Base-by-base conservation (phyloP, 2,113 vertebrate genomes). In the Balaeniceps rex region DNA sequence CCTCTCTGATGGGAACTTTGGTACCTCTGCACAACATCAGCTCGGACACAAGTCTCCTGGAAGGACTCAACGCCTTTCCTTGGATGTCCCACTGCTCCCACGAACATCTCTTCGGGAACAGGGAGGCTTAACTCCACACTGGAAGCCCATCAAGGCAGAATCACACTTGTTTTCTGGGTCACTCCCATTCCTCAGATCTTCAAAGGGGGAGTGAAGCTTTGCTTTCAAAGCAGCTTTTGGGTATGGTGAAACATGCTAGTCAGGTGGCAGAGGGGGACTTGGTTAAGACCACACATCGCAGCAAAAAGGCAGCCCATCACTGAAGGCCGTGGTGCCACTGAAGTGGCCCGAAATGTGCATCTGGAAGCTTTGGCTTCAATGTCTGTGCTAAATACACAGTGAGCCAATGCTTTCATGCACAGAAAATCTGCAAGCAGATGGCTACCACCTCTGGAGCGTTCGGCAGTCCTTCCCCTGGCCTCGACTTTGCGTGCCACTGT, bases 261-360 rank as follows among this genome's bases (percentile, higher is more conserved):
- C 26, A 54, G 54, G 68, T 57, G 46, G 28, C 40, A 66, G 49
- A 63, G 19, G 3, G 19, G 10, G 4, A 3, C 23, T 77, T 54
- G 19, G 22, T 44, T 72, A 28, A 66, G 49, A 63, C 49, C 55
- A 71, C 61, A 52, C 31, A 54, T 25, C 42, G 55, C 44, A 83
- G 21, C 31, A 75, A n/a, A 78, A 70, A 60, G 19, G 19, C 72
- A 87, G 64, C 49, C 46, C 54, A 54, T 12, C 29, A 11, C 29
- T 40, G 28, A 84, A 82, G 79, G 16, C 54, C 0, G 0, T 1
- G 0, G 14, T 16, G 23, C 11, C 46, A 34, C 21, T 33, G 4
- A 31, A 33, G 34, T 0, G 1, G 15, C 42, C 44, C 3, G 3
- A 69, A 75, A 52, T 19, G 8, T 29, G 47, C 6, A 36, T 61